Evolutionary conservation across 2,888 invertebrate species (phyloP).

Genomic region (Hyalella azteca): DNA sequence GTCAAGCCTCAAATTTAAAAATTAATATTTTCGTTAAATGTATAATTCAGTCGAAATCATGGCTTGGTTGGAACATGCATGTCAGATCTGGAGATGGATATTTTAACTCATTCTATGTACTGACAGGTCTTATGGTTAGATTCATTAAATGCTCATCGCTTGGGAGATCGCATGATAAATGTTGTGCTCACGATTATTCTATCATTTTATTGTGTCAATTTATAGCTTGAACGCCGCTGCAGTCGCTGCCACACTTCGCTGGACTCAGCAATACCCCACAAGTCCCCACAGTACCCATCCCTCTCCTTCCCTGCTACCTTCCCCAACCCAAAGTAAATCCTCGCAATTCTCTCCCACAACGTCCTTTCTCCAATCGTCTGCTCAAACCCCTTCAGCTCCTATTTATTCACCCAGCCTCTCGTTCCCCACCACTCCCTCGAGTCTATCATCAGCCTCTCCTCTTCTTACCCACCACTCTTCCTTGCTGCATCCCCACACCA

Average conservation of each 20-base stretch:
- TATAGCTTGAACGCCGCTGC: conserved; percentile 42
- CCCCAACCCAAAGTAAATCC: neutral
- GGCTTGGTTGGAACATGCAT: too few species aligned
- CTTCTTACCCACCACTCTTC: conserved; percentile 6
- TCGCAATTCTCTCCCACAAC: conserved; percentile 36
- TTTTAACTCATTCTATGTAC: too few species aligned
- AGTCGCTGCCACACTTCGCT: conserved; percentile 49
- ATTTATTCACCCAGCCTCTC: neutral
- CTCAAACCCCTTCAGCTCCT: neutral
- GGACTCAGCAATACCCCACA: conserved; percentile 45
- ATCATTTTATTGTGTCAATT: neutral
- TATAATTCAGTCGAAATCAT: too few species aligned
- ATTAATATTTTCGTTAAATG: too few species aligned
- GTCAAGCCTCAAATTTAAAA: too few species aligned
- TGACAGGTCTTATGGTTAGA: too few species aligned
- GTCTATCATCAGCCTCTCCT: neutral
- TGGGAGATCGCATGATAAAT: too few species aligned
- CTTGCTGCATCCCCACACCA: neutral
- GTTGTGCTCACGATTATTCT: neutral
- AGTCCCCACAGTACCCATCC: conserved; percentile 28
- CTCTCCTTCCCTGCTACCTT: neutral
- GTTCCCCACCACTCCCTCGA: neutral
- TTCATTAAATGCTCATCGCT: too few species aligned
- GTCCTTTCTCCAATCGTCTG: conserved; percentile 20
- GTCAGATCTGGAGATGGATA: too few species aligned